These are phyloP conservation scores for Xyliphius kryptos DNA, from an alignment of 2,113 vertebrate species.

Conservation along the genomic window DNA sequence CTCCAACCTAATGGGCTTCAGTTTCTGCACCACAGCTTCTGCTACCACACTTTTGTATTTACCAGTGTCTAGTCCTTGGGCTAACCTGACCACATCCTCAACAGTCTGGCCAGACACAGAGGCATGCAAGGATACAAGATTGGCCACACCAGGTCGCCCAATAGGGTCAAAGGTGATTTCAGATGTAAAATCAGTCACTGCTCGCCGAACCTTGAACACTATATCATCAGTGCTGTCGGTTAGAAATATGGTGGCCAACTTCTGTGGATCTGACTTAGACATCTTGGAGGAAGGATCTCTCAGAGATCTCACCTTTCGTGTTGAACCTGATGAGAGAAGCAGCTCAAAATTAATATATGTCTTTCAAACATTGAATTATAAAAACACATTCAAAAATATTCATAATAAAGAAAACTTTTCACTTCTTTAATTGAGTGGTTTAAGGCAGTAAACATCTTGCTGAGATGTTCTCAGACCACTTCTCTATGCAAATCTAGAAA, in stretches of 20 bases:
- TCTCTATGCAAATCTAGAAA: too few species aligned
- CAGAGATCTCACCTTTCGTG: conserved; percentile 86
- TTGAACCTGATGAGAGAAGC: conserved; percentile 58
- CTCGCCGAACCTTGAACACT: conserved; percentile 79
- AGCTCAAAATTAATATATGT: conserved; percentile 11
- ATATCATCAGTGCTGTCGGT: conserved; percentile 84
- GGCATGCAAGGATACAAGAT: conserved; percentile 80
- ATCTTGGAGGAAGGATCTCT: conserved; percentile 85
- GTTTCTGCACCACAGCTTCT: conserved; percentile 77
- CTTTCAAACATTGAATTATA: too few species aligned
- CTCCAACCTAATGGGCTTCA: conserved; percentile 77
- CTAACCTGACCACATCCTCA: conserved; percentile 68
- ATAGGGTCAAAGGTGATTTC: conserved; percentile 84
- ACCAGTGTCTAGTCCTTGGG: conserved; percentile 74
- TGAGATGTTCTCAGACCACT: too few species aligned
- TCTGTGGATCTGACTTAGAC: conserved; percentile 91
- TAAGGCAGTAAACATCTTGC: too few species aligned
- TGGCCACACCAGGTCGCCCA: conserved; percentile 78
- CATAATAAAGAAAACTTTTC: too few species aligned
- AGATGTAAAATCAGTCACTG: conserved; percentile 89
- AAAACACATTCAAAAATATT: too few species aligned
- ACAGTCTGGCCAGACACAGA: conserved; percentile 62
- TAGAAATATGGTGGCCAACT: conserved; percentile 74
- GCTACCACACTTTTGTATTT: conserved; percentile 82
- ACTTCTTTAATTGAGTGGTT: too few species aligned